Conservation (phyloP, 2,888 invertebrate species). For the Limnephilus lunatus region DNA sequence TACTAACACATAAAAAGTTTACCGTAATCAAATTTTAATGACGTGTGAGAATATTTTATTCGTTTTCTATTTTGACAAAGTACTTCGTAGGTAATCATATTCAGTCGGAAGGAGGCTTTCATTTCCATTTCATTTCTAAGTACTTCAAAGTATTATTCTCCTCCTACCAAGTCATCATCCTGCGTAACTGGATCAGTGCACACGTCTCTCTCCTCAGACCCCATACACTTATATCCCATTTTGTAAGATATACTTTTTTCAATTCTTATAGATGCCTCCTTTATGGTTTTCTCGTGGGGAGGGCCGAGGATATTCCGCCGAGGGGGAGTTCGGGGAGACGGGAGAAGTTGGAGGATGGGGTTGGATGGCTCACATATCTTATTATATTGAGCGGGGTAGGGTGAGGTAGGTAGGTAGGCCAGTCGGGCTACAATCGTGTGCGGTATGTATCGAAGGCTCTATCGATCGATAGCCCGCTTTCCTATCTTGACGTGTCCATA, state of each 20-base stretch:
- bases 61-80: neutral
- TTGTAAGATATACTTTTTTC: constrained; percentile 65
- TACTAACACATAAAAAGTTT: too few species aligned
- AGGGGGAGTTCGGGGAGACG: neutral
- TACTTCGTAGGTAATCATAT: neutral
- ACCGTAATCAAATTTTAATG: neutral
- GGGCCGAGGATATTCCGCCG: constrained; percentile 30
- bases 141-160: neutral
- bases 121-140: constrained; percentile 8
- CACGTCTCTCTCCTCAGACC: constrained; percentile 54
- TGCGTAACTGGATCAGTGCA: constrained; percentile 64
- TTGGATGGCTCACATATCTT: constrained; percentile 68
- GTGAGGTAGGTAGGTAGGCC: constrained; percentile 36
- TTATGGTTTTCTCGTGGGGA: constrained; percentile 43
- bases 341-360: constrained; percentile 8
- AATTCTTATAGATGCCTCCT: constrained; percentile 67
- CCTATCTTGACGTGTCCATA: constrained; percentile 66
- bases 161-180: constrained; percentile 45
- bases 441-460: constrained; percentile 62
- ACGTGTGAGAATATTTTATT: neutral
- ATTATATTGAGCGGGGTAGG: constrained; percentile 67
- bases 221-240: constrained; percentile 65
- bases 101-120: neutral
- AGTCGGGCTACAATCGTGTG: constrained; percentile 56
- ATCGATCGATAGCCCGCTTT: constrained; percentile 67